Evolutionary conservation across 1,140 invertebrate species (phyloP), one percentile per base, ranked within the genome.

Genomic region (Portunus trituberculatus): DNA sequence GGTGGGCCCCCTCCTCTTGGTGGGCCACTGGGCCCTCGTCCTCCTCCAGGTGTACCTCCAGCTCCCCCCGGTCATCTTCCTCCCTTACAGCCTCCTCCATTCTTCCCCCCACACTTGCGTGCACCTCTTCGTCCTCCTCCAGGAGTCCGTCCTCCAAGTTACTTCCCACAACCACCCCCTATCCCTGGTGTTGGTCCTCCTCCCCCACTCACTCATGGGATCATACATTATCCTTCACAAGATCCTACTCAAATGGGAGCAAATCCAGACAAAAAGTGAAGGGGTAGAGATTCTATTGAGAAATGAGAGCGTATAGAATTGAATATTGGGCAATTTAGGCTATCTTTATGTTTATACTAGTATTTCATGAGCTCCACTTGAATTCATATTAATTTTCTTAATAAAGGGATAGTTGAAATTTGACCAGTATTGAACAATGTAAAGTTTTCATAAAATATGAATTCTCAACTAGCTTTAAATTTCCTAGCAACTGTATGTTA

Each of bases 221-320:
- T 96, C 45, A 98, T 99, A 83, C 99, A 99, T 97, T 99, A 99
- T 97, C 99, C 99, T 2, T 99, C 98, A 96, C 99, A 99, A 97
- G 99, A 99, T 97, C 99, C 99, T 10, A 98, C 98, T 29, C 97
- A 99, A 94, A 98, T 99, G 97, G 99, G 99, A 0, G 97, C 97
- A 20, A 96, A 96, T 88, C 96, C 96, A 29, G 95, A 96, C 29
- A 96, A 95, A 46, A 96, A 96, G 52, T 96, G 91, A 48, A 20
- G 28, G 12, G 10, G 14, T 83, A 10, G 3, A 45, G 82, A 93
- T 46, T n/a, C 16, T 59, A 29, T 29, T 8, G 7, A 28, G 10
- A 8, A 45, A 45, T 31, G 0, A 10, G 14, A 12, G 12, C 52
- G 20, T 59, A 91, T 8, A 7, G 12, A 10, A 6, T 4, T 90